These are phyloP conservation scores for Australoheros scitulus DNA, from an alignment of 2,113 vertebrate genomes.

Conservation along the genomic window DNA sequence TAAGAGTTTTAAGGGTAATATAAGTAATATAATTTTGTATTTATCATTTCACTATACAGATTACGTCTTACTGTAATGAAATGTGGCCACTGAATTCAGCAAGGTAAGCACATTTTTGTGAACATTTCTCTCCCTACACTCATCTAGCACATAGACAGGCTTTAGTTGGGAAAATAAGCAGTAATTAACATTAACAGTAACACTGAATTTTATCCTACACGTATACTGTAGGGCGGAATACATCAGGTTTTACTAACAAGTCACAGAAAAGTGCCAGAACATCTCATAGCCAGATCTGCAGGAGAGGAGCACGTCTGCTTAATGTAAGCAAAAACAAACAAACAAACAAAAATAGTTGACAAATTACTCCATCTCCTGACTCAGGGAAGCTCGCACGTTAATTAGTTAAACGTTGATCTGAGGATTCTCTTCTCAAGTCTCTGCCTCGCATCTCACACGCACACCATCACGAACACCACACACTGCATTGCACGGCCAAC, in stretches of 20 bases:
- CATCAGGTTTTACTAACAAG: slow-evolving; percentile 47
- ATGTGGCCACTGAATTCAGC: slow-evolving; percentile 38
- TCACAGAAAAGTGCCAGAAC: slow-evolving; percentile 56
- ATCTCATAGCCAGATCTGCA: slow-evolving; percentile 46
- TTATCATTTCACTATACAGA: slow-evolving; percentile 27
- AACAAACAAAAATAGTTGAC: not conserved
- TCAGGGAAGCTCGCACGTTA: slow-evolving; percentile 39
- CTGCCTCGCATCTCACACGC: slow-evolving; percentile 16
- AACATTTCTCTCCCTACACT: slow-evolving; percentile 27
- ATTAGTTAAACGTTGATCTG: slow-evolving; percentile 30
- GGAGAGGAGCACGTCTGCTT: slow-evolving; percentile 59
- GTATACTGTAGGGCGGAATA: slow-evolving; percentile 55
- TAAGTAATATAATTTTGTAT: slow-evolving; percentile 11
- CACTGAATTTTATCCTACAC: slow-evolving; percentile 40
- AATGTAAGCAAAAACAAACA: slow-evolving; percentile 63
- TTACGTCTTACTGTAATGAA: slow-evolving; percentile 22
- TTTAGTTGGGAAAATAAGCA: slow-evolving; percentile 25
- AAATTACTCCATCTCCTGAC: slow-evolving; percentile 37
- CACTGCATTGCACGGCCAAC: slow-evolving; percentile 37
- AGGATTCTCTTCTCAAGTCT: slow-evolving; percentile 16
- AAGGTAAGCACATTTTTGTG: slow-evolving; percentile 20
- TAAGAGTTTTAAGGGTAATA: slow-evolving; percentile 28
- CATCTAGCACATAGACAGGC: slow-evolving; percentile 23
- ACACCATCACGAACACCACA: slow-evolving; percentile 17
- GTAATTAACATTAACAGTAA: slow-evolving; percentile 30